Base-by-base conservation (phyloP, 2,113 vertebrate genomes). In the Leptodactylus fuscus region DNA sequence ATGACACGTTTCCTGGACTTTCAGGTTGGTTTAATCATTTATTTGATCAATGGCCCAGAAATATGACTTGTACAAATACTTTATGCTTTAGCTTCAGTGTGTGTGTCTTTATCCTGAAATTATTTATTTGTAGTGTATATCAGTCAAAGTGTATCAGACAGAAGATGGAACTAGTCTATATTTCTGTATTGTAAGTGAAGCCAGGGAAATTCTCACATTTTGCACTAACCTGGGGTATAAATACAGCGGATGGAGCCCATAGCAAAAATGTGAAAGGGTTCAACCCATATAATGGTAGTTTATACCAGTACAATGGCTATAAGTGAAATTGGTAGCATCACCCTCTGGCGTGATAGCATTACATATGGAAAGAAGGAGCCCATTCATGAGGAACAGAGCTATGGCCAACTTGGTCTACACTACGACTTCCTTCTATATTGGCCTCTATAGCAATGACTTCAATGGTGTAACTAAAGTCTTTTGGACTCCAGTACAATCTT, bases 41-140 rank as follows among this genome's bases (percentile, higher is more conserved):
- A 76, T 46, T 60, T 69, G 65, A 69, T 76, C 71, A 65, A 46
- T 36, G 41, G 8, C n/a, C 32, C 16, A 44, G 24, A 74, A 27
- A 62, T 60, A 44, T 83, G 51, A 75, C 41, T 24, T 29, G 41
- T 69, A 69, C 60, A 69, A 67, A 44, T 81, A 36, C 38, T 67
- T 69, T 10, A 65, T 81, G 27, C 16, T 67, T 76, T 29, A 46
- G 24, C 44, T 32, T 48, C 3, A 18, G 13, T 27, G 15, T 49
- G 15, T 49, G 13, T 20, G 73, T 51, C 13, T 27, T 49, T 27
- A 41, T 27, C 41, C 3, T 27, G 71, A 24, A 46, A 29, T 76
- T 32, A n/a, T 32, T 49, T 75, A 49, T 75, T 9, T 49, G 44
- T 49, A 51, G 48, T 34, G 74, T 51, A 11, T 29, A 51, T 29